Conservation (phyloP, 2,888 invertebrate species). For the Pilophorus perplexus region DNA sequence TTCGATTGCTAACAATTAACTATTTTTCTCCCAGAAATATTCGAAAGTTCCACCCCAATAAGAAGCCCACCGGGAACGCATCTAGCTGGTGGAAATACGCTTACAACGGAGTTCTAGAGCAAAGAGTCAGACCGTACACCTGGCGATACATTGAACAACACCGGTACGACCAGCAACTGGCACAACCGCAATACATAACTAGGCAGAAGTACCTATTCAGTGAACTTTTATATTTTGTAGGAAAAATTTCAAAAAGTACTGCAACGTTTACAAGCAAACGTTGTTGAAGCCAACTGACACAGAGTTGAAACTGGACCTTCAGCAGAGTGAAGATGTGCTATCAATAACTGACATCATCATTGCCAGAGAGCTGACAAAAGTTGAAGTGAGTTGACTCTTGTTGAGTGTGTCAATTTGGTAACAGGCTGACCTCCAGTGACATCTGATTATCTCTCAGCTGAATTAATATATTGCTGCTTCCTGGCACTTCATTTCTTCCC, state of each 20-base stretch:
- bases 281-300: slow-evolving; percentile 70
- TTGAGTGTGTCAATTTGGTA: too few species aligned
- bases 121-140: slow-evolving; percentile 69
- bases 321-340: slow-evolving; percentile 71
- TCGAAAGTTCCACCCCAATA: slow-evolving; percentile 62
- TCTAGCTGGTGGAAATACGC: slow-evolving; percentile 76
- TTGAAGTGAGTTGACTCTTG: slow-evolving; percentile 65
- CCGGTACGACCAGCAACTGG: too few species aligned
- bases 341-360: slow-evolving; percentile 72
- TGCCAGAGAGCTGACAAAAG: slow-evolving; percentile 75
- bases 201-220: too few species aligned
- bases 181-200: too few species aligned
- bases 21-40: slow-evolving; percentile 56
- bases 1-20: neutral
- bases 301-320: slow-evolving; percentile 68
- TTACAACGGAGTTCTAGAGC: slow-evolving; percentile 66
- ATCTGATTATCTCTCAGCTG: too few species aligned
- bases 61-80: slow-evolving; percentile 59
- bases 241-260: slow-evolving; percentile 67
- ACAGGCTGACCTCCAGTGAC: too few species aligned
- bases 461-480: too few species aligned
- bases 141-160: slow-evolving; percentile 70
- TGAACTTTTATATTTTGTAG: slow-evolving; percentile 49
- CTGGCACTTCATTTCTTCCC: too few species aligned
- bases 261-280: slow-evolving; percentile 67